Evolutionary conservation across 2,888 invertebrate species (phyloP).

Genomic region (Zelleria hepariella): DNA sequence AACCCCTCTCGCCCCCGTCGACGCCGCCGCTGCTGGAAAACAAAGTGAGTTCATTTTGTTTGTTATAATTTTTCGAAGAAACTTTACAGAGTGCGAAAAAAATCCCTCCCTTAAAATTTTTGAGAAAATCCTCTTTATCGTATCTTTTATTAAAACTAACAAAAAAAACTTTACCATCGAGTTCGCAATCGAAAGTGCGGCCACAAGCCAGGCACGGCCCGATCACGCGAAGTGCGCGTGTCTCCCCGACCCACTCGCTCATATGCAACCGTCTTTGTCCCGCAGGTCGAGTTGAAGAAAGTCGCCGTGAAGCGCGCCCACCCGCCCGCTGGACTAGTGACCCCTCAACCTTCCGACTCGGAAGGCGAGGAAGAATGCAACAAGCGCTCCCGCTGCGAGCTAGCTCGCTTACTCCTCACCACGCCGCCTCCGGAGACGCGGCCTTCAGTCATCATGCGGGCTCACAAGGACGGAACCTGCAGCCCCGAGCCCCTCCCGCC

Average conservation of each 20-base stretch:
- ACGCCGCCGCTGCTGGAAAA: constrained; percentile 77
- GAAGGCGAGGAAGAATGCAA: constrained; percentile 77
- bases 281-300: constrained; percentile 57
- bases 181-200: constrained; percentile 49
- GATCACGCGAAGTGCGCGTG: constrained; percentile 62
- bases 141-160: too few species aligned
- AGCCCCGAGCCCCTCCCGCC: constrained; percentile 56
- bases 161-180: neutral
- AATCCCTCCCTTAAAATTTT: constrained; percentile 8
- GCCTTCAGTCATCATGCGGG: constrained; percentile 88
- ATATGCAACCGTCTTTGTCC: constrained; percentile 55
- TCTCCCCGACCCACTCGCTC: constrained; percentile 56
- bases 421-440: constrained; percentile 71
- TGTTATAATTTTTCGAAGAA: constrained; percentile 12
- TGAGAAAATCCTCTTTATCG: constrained; percentile 24
- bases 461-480: constrained; percentile 85
- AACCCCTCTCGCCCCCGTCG: constrained; percentile 78
- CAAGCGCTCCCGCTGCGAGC: constrained; percentile 63
- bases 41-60: constrained; percentile 55
- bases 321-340: constrained; percentile 66
- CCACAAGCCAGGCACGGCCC: constrained; percentile 32
- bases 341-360: constrained; percentile 89
- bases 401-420: constrained; percentile 65
- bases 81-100: too few species aligned
- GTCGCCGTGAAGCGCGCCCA: constrained; percentile 46